Evolutionary conservation across 2,888 invertebrate genomes (phyloP).

Genomic region (Deilephila elpenor): DNA sequence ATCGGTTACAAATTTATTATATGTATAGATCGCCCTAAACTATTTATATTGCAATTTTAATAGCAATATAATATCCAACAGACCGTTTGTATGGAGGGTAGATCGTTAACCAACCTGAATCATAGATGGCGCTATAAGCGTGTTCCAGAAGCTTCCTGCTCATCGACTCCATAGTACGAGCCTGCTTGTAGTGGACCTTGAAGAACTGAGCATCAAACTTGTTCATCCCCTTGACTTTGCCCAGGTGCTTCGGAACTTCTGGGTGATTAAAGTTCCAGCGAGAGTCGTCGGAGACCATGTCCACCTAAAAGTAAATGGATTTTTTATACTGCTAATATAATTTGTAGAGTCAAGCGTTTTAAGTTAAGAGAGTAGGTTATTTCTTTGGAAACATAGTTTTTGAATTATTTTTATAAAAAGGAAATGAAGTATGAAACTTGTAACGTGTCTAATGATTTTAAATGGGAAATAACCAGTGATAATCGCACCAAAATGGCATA

Average conservation of each 20-base stretch:
- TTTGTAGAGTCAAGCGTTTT: too few relatives aligned
- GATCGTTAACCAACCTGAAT: constrained; percentile 73
- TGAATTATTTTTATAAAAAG: too few relatives aligned
- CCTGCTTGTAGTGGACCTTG: constrained; percentile 87
- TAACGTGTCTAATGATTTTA: too few relatives aligned
- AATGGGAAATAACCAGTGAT: too few relatives aligned
- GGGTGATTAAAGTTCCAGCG: constrained; percentile 76
- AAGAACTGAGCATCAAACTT: constrained; percentile 89
- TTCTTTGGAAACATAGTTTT: too few relatives aligned
- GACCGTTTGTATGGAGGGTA: neutral
- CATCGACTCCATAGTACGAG: constrained; percentile 87
- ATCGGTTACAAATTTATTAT: too few relatives aligned
- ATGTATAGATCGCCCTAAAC: too few relatives aligned
- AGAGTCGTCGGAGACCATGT: constrained; percentile 88
- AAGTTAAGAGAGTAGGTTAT: too few relatives aligned
- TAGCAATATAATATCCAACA: neutral
- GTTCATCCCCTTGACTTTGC: constrained; percentile 85
- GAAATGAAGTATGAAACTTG: too few relatives aligned
- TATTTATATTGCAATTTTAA: too few relatives aligned
- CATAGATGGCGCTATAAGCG: constrained; percentile 88
- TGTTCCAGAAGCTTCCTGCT: constrained; percentile 88
- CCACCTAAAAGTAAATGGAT: constrained; percentile 73
- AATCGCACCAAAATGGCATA: too few relatives aligned
- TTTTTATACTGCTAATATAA: too few relatives aligned
- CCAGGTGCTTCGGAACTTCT: constrained; percentile 87